Evolutionary conservation across 2,888 invertebrate genomes (phyloP), one percentile per base, ranked within the genome.

Genomic region (Dicyrtoma fusca): DNA sequence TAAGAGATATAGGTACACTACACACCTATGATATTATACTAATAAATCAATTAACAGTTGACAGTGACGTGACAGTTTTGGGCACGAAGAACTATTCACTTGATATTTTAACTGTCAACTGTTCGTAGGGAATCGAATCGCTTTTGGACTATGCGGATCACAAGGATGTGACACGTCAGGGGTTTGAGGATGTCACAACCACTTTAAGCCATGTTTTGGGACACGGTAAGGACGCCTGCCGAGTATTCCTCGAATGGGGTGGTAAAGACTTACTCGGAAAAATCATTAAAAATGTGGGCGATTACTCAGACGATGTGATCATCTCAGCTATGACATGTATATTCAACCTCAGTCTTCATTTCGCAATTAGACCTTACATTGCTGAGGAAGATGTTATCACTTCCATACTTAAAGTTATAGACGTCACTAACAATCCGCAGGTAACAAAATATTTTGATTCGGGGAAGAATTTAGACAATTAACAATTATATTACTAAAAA

Each of bases 301-400:
- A 73, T 6, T 77, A 76, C 25, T 74, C 77, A 0, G 71, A 73
- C 25, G 73, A 76, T 45, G 69, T 74, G 0, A 61, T 76, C 3
- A 62, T 77, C 47, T 76, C 76, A 17, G 55, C 74, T 14, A 23
- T 78, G 65, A 73, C 73, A 19, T 64, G 74, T 8, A 69, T 79
- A 34, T 69, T 69, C 13, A 63, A 73, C 13, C 23, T 78, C 6
- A 68, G 73, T 23, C 47, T 49, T 0, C 73, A 75, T 25, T 69
- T 64, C 19, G 45, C 59, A n/a, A 68, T 73, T 0, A 44, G 75
- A 49, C 45, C 13, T 11, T 19, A 59, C 14, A 61, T 76, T 13
- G 68, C 76, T 34, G 69, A 75, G 2, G 72, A 70, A 14, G 66
- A 71, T 4, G 61, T 76, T 26, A 44, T 78, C 0, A 55, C 62